Percentiles rank a stretch among this genome's conserved stretches.
phyloP scores from a whole-genome alignment of 2,797 vertebrate genomes.

The Chanos chanos region DNA sequence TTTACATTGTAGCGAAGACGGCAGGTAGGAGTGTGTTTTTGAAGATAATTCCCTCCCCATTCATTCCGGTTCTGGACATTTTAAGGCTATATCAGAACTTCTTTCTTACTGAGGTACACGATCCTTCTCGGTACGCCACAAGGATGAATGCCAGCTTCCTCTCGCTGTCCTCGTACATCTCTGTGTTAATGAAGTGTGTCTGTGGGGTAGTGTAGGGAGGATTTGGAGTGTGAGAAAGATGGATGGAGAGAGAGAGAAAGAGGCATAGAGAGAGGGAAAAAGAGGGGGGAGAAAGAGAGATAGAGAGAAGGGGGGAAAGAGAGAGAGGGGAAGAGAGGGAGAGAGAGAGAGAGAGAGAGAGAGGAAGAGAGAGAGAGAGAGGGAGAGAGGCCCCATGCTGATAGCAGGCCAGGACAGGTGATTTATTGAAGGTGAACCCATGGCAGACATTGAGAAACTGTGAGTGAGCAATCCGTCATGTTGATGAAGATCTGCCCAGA shows the following conservation, averaged over 20 bases:
- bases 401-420: constrained; percentile 37
- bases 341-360: neutral
- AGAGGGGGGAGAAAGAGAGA: neutral
- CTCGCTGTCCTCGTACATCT: constrained; percentile 10
- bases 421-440: constrained; percentile 18
- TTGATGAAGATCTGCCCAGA: constrained; percentile 29
- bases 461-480: constrained; percentile 25
- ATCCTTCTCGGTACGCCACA: no score
- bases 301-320: neutral
- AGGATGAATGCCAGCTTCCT: constrained; percentile 26
- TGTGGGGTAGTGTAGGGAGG: constrained; percentile 23
- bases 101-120: no score
- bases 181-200: constrained; percentile 27
- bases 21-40: no score
- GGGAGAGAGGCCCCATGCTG: constrained; percentile 6
- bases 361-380: neutral
- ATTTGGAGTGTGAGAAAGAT: constrained; percentile 11
- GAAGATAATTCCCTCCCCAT: no score
- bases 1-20: no score
- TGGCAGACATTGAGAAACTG: constrained; percentile 9
- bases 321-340: neutral
- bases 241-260: neutral
- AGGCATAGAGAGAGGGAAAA: neutral
- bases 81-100: no score
- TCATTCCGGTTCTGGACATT: no score